Evolutionary conservation across 2,888 invertebrate species (phyloP).

Genomic region (Synergus laeviventris): DNA sequence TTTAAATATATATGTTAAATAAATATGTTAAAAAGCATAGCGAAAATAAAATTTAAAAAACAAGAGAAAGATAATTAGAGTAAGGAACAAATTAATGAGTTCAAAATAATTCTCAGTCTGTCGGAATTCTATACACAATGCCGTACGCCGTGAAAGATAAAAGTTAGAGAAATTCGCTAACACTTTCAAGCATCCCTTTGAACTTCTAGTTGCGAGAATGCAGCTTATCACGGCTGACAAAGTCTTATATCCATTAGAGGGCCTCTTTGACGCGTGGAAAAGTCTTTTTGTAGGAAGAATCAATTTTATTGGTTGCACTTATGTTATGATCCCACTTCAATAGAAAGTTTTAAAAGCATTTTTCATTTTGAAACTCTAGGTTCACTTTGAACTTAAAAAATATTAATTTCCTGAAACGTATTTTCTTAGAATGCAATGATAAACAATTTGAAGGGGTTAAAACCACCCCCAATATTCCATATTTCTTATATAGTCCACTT

Average conservation of each 20-base stretch:
- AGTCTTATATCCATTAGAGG: conserved; percentile 66
- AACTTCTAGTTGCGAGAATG: conserved; percentile 51
- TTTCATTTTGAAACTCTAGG: background rate
- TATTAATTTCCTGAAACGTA: background rate
- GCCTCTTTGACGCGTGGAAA: conserved; percentile 59
- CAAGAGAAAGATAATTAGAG: no score
- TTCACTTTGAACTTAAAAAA: background rate
- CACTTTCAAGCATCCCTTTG: conserved; percentile 46
- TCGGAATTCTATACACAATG: conserved; percentile 14
- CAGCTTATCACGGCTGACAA: conserved; percentile 58
- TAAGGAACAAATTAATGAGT: no score
- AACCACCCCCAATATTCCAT: no score
- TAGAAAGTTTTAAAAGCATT: conserved; percentile 16
- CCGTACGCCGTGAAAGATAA: conserved; percentile 35
- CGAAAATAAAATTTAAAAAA: no score
- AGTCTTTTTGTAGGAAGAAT: conserved; percentile 67
- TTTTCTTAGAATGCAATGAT: no score
- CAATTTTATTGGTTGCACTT: conserved; percentile 57
- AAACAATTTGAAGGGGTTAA: no score
- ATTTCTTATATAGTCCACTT: no score
- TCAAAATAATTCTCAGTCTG: no score
- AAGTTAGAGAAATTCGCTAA: conserved; percentile 48
- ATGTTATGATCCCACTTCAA: background rate
- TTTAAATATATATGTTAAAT: no score
- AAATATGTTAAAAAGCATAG: no score